A percentile compares a stretch with the other conserved stretches of the same genome.
phyloP scores from a whole-genome alignment of 53 echinoderm and acorn worm genomes.

The Actinopyga echinites region DNA sequence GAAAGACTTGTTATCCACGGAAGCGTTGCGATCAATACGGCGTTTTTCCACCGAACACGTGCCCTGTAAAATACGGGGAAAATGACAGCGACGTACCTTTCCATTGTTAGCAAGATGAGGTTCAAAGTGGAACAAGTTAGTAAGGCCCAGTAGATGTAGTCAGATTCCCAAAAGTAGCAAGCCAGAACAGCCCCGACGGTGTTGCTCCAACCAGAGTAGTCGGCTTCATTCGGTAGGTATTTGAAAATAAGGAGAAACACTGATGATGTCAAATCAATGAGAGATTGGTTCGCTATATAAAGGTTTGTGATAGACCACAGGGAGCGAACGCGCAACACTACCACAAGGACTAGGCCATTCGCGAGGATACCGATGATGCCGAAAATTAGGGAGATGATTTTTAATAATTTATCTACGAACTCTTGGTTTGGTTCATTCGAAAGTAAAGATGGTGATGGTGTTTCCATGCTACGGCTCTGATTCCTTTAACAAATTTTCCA shows the following conservation, averaged over 20 bases:
- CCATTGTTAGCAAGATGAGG: conserved; percentile 31
- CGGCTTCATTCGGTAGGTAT: not conserved
- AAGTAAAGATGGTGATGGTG: too few relatives aligned
- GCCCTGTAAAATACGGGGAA: conserved; percentile 25
- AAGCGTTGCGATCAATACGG: not conserved
- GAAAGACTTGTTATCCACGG: conserved; percentile 35
- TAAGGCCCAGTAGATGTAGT: conserved; percentile 39
- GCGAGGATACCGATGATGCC: not conserved
- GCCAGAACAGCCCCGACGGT: not conserved
- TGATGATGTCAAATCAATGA: not conserved
- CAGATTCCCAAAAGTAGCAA: conserved; percentile 36
- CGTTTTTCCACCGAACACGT: not conserved
- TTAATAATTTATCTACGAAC: not conserved
- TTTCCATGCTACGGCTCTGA: too few relatives aligned
- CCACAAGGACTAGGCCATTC: not conserved
- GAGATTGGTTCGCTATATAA: not conserved
- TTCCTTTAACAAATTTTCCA: too few relatives aligned
- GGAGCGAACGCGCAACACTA: not conserved
- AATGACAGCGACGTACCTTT: conserved; percentile 41
- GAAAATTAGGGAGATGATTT: not conserved
- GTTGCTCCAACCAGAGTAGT: not conserved
- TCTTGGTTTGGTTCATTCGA: too few relatives aligned
- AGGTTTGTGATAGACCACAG: conserved; percentile 1
- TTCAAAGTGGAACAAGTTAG: conserved; percentile 36
- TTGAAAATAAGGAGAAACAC: not conserved